Evolutionary conservation across 2,113 vertebrate species (phyloP).

Genomic region (Gymnogyps californianus): DNA sequence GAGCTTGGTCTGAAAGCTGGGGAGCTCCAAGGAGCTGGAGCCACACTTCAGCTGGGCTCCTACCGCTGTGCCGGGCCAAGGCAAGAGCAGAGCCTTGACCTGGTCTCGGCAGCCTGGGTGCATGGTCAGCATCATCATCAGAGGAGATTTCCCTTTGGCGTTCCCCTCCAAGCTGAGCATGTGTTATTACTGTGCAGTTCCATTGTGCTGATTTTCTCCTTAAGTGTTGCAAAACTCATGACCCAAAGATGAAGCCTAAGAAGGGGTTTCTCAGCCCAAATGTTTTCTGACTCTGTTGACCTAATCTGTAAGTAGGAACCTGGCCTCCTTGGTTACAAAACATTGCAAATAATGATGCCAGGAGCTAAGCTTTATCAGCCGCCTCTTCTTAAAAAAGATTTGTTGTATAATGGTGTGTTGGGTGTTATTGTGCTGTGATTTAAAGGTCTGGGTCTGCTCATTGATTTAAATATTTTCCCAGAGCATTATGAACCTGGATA

Average conservation of each 20-base stretch:
- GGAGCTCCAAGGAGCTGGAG: not conserved
- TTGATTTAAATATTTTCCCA: slow-evolving; percentile 42
- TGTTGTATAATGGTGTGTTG: slow-evolving; percentile 11
- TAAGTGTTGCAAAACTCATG: not conserved
- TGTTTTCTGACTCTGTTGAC: not conserved
- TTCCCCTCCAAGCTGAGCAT: not conserved
- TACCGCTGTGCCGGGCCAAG: not conserved
- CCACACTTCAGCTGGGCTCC: not conserved
- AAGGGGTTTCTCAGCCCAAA: not conserved
- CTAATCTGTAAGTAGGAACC: not conserved
- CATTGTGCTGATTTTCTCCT: not conserved
- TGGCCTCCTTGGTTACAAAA: slow-evolving; percentile 48
- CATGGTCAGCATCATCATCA: not conserved
- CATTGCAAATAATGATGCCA: slow-evolving; percentile 35
- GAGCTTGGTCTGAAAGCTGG: not conserved
- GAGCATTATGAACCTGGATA: slow-evolving; percentile 32
- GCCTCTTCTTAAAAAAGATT: slow-evolving; percentile 49
- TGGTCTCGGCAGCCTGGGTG: not conserved
- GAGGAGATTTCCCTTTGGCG: not conserved
- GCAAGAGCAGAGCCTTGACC: not conserved
- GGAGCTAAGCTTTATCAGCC: slow-evolving; percentile 57
- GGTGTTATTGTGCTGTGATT: slow-evolving; percentile 30
- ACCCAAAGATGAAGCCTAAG: not conserved
- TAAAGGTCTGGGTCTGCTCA: slow-evolving; percentile 1
- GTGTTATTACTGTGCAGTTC: not conserved